Percentiles rank a stretch among this genome's conserved stretches.
phyloP scores from a whole-genome alignment of 2,888 invertebrate species.

The Prionchulus punctatus region DNA sequence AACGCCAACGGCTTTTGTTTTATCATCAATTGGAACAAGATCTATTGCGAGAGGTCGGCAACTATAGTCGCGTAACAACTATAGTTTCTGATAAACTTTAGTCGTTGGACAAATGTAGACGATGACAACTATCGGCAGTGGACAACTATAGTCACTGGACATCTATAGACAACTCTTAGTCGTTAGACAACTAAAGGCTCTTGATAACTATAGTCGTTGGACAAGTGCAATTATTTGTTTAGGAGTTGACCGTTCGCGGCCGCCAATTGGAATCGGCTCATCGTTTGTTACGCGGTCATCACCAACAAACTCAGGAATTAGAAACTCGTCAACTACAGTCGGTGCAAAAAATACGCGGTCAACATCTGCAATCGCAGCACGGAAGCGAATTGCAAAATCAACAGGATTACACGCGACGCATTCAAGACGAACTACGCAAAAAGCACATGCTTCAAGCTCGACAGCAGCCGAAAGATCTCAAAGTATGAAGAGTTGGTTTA shows the following conservation, averaged over 20 bases:
- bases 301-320: conserved; percentile 86
- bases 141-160: conserved; percentile 9
- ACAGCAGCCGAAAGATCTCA: conserved; percentile 95
- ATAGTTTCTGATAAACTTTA: too few relatives aligned
- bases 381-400: conserved; percentile 21
- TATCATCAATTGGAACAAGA: conserved; percentile 78
- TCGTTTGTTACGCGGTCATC: conserved; percentile 77
- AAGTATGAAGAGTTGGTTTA: conserved; percentile 53
- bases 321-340: conserved; percentile 88
- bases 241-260: conserved; percentile 86
- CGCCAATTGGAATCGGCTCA: conserved; percentile 89
- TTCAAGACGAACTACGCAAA: conserved; percentile 71
- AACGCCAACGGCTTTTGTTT: conserved; percentile 68
- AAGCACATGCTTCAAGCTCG: conserved; percentile 90
- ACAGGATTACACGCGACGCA: conserved; percentile 74
- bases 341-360: conserved; percentile 53
- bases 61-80: too few relatives aligned
- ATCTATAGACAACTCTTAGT: too few relatives aligned
- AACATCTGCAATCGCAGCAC: conserved; percentile 19
- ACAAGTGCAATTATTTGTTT: conserved; percentile 17
- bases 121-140: not conserved
- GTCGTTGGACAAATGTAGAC: too few relatives aligned
- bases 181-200: too few relatives aligned
- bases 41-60: conserved; percentile 62
- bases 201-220: not conserved